A percentile compares a stretch with the other conserved stretches of the same genome.
These are phyloP conservation scores for Andrena flavipes DNA, from an alignment of 2,888 invertebrate genomes.

Conservation along the genomic window DNA sequence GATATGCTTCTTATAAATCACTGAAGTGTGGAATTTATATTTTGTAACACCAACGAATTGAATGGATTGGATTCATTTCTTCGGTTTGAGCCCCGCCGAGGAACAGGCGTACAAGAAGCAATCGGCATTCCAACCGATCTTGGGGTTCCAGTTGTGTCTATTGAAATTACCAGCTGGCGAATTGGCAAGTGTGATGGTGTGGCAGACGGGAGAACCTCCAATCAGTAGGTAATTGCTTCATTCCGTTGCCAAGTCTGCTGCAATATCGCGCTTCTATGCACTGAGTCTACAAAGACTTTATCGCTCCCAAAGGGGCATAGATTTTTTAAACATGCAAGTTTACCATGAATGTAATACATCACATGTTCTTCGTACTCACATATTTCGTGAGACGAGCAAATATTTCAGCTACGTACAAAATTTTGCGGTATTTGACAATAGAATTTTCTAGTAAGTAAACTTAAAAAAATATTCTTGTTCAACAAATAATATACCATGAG, in stretches of 20 bases:
- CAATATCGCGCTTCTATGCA: slow-evolving; percentile 59
- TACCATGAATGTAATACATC: no score
- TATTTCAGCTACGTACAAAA: no score
- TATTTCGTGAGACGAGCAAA: no score
- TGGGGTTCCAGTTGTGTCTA: slow-evolving; percentile 81
- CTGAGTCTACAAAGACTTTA: slow-evolving; percentile 32
- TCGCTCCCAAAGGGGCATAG: background rate
- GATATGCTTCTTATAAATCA: background rate
- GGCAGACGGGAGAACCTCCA: slow-evolving; percentile 80
- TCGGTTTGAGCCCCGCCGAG: slow-evolving; percentile 52
- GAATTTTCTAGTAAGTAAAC: no score
- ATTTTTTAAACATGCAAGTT: slow-evolving; percentile 2
- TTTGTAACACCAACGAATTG: slow-evolving; percentile 58
- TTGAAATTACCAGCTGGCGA: slow-evolving; percentile 81
- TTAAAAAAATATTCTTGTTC: no score
- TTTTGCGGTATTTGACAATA: no score
- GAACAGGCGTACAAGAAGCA: slow-evolving; percentile 68
- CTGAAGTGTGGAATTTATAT: slow-evolving; percentile 53
- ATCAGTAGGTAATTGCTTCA: slow-evolving; percentile 84
- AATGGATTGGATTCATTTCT: slow-evolving; percentile 40
- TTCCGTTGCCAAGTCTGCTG: slow-evolving; percentile 73
- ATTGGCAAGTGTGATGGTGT: slow-evolving; percentile 81
- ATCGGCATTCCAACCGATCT: slow-evolving; percentile 75
- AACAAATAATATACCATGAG: no score
- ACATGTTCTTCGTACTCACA: no score